Evolutionary conservation across 1,140 invertebrate genomes (phyloP).

Genomic region (Ganaspis sp.): DNA sequence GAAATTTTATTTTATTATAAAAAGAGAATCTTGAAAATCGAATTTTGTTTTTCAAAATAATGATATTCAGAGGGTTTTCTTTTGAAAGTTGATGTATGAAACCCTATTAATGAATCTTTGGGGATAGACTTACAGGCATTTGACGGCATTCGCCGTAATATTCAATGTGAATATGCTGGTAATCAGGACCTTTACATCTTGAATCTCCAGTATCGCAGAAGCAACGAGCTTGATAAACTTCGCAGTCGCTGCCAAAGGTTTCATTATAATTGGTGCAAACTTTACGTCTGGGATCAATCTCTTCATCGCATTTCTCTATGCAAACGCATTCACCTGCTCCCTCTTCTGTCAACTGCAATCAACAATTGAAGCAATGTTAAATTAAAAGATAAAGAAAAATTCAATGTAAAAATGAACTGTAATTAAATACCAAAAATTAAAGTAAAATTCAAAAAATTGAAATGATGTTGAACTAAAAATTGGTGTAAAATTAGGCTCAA

Average conservation of each 20-base stretch:
- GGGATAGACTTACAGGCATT: conserved; percentile 80
- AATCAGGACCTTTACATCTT: conserved; percentile 85
- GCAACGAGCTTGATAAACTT: conserved; percentile 93
- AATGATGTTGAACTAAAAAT: no score
- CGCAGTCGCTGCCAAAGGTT: conserved; percentile 94
- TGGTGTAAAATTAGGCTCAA: no score
- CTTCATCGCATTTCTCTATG: conserved; percentile 87
- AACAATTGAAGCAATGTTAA: no score
- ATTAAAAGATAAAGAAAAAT: no score
- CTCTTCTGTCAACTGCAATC: conserved; percentile 78
- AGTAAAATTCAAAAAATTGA: no score
- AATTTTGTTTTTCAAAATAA: no score
- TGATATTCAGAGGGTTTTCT: no score
- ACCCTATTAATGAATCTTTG: not conserved
- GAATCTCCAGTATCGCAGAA: conserved; percentile 86
- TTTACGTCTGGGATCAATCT: conserved; percentile 86
- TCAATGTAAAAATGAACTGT: no score
- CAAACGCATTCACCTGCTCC: conserved; percentile 90
- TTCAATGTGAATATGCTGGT: conserved; percentile 93
- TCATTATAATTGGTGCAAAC: conserved; percentile 96
- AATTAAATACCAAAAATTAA: no score
- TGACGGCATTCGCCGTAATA: conserved; percentile 92
- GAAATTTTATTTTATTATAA: no score
- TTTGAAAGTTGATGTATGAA: no score
- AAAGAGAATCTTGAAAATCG: no score